Base-by-base conservation (phyloP, 92 coral and sea anemone species). In the Porites evermanni region DNA sequence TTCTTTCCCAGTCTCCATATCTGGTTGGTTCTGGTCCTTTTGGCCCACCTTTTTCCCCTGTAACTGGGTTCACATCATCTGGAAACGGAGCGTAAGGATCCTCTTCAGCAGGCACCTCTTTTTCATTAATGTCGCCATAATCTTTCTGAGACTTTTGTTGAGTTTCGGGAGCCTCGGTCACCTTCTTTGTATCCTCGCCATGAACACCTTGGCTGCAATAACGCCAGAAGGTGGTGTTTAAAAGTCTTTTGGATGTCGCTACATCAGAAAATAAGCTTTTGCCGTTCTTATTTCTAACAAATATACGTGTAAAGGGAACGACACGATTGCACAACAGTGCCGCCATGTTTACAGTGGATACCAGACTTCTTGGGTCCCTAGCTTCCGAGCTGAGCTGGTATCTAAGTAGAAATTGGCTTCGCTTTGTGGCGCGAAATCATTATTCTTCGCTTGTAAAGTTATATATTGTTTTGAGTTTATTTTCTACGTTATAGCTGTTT, bases 1-100 rank as follows among this genome's bases (percentile, higher is more conserved):
- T 97, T 83, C 98, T 96, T 65, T 97, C 99, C 99, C 99, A 97
- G 65, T 97, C 98, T 77, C 99, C 99, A 86, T 97, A 97, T 88
- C 99, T 91, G 7, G 99, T 97, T 70, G 99, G 99, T 70, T 97
- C 99, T 63, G 99, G 99, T 65, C 99, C 99, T 86, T 76, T 93
- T n/a, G 99, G 99, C 75, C 99, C 99, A 50, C 93, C 97, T 86
- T 78, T 88, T 52, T 97, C 99, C 20, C 96, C 95, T 20, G 99
- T 97, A 11, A 38, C 93, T 44, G 99, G 99, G 80, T 97, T 97
- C 20, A 95, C 63, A 63, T 91, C 94, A 81, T 93, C 91, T 59
- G 99, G 99, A 92, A 91, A 97, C 2, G 97, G 92, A 26, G 98
- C 96, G 82, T 77, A 97, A 2, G 99, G 99, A 85, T 97, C 99